phyloP scores from a whole-genome alignment of 2,797 vertebrate genomes.

The Enoplosus armatus region DNA sequence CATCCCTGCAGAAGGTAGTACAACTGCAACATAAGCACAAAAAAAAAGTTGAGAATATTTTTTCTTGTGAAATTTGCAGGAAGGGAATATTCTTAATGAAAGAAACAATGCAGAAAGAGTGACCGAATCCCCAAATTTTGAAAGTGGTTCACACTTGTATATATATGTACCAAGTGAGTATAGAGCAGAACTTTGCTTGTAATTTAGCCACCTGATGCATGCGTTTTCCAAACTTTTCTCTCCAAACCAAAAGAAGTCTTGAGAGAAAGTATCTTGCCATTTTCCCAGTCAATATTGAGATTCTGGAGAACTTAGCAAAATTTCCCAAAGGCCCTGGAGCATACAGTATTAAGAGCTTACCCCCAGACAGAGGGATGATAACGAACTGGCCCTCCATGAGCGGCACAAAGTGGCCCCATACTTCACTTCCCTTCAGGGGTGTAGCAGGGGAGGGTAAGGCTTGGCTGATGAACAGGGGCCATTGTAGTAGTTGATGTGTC shows the following conservation, averaged over 20 bases:
- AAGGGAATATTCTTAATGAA: slow-evolving; percentile 8
- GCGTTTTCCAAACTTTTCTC: slow-evolving; percentile 25
- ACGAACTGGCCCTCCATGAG: slow-evolving; percentile 45
- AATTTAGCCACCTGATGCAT: slow-evolving; percentile 6
- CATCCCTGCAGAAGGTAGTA: slow-evolving; percentile 59
- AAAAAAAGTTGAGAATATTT: slow-evolving; percentile 53
- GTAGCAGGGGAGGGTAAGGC: slow-evolving; percentile 47
- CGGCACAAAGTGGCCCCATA: slow-evolving; percentile 50
- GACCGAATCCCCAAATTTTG: neutral
- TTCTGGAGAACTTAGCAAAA: slow-evolving; percentile 31
- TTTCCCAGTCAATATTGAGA: slow-evolving; percentile 20
- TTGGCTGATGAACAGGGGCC: slow-evolving; percentile 73
- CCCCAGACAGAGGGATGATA: slow-evolving; percentile 41
- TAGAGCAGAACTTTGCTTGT: neutral
- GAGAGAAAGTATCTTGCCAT: slow-evolving; percentile 12
- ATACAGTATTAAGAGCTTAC: slow-evolving; percentile 25
- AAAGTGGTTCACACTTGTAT: neutral
- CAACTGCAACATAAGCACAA: slow-evolving; percentile 75
- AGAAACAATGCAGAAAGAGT: slow-evolving; percentile 32
- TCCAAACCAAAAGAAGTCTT: neutral
- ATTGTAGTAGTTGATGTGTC: slow-evolving; percentile 82
- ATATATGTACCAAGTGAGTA: neutral
- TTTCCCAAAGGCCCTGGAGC: slow-evolving; percentile 34
- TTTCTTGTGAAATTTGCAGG: slow-evolving; percentile 29
- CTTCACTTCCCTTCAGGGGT: slow-evolving; percentile 68